Base-by-base conservation (phyloP, 2,113 vertebrate species). In the Cochlearius cochlearius region DNA sequence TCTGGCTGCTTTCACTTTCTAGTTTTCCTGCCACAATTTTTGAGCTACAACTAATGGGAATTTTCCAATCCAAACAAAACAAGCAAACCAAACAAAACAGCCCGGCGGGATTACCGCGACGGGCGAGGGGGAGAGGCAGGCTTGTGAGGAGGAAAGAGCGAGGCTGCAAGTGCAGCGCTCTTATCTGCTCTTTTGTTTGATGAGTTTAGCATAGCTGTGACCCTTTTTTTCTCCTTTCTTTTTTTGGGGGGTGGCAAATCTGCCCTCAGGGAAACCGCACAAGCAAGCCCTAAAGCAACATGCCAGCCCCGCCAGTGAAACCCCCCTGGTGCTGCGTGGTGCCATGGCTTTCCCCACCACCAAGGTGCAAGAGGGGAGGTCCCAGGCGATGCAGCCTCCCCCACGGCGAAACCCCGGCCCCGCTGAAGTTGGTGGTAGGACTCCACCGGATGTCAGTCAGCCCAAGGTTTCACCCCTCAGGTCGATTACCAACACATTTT, bases 21-120 rank as follows among this genome's bases (percentile, higher is more conserved):
- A 69, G 87, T 82, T 69, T 88, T 95, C 58, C 84, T 90, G 87
- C 30, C 49, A 56, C 62, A 38, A 6, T 49, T 94, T 85, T 78
- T 68, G 80, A 94, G 47, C 91, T 95, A 91, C 84, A 78, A 29
- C 30, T 86, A 78, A 62, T 64, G 49, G 38, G 32, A 62, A 41
- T 88, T 90, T 92, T 88, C 71, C 64, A 95, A 59, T 81, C 43
- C 56, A 89, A 86, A 94, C 72, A 91, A 91, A 97, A 77, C 22
- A 74, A 86, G 71, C 10, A 79, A 92, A 88, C 12, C 43, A 80
- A 92, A 84, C n/a, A 43, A 45, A 88, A 77, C 30, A 81, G n/a
- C 23, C 32, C 23, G 60, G 29, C 0, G 7, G 39, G 45, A 83
- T 77, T 86, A 38, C 13, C n/a, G 45, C 2, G 7, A 41, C 6